Conservation (phyloP, 2,113 vertebrate species). For the Oncorhynchus clarkii region DNA sequence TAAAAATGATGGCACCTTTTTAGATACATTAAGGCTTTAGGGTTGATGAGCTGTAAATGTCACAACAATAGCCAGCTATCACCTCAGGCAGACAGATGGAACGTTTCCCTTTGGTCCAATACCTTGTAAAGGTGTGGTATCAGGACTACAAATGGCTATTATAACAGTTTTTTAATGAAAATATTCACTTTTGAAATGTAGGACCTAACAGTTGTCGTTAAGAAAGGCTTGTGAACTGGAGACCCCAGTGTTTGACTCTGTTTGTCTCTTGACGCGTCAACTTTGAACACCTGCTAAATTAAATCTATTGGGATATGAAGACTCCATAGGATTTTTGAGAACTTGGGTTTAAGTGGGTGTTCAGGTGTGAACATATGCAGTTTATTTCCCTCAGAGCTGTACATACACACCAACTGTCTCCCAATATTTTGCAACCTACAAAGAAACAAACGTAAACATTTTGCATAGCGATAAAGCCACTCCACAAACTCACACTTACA, state of each 20-base stretch:
- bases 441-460: conserved; percentile 44
- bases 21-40: conserved; percentile 54
- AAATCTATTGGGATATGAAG: not conserved
- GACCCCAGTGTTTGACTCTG: not conserved
- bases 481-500: conserved; percentile 42
- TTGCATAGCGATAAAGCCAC: conserved; percentile 55
- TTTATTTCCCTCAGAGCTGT: conserved; percentile 20
- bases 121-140: conserved; percentile 31
- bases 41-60: conserved; percentile 28
- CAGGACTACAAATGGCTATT: conserved; percentile 30
- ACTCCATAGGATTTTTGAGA: not conserved
- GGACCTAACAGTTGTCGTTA: not conserved
- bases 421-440: conserved; percentile 24
- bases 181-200: conserved; percentile 7
- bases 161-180: conserved; percentile 5
- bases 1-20: conserved; percentile 25
- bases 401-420: conserved; percentile 15
- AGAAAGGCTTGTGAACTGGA: not conserved
- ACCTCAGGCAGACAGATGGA: not conserved
- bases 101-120: conserved; percentile 54
- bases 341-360: not conserved
- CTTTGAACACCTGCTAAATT: not conserved
- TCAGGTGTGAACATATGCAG: not conserved
- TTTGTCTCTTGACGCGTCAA: not conserved
- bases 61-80: not conserved